Evolutionary conservation across 2,888 invertebrate genomes (phyloP).

Genomic region (Teinopalpus imperialis): DNA sequence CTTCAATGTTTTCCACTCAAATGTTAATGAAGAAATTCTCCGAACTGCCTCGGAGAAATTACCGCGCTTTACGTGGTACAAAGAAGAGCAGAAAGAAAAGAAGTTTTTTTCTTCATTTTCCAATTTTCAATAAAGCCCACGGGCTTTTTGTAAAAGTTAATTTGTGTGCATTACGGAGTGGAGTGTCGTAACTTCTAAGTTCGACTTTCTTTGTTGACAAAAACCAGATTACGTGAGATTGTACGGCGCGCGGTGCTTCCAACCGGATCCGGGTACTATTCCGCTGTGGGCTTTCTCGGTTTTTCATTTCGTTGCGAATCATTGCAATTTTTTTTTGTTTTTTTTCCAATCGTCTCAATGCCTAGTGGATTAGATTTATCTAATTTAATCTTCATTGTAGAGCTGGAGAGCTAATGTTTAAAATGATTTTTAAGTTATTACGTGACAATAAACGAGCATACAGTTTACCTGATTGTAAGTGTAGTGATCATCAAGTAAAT

Average conservation of each 20-base stretch:
- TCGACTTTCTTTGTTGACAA: constrained; percentile 34
- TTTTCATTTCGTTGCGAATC: neutral
- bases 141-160: constrained; percentile 31
- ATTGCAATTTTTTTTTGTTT: too few relatives aligned
- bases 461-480: too few relatives aligned
- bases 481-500: too few relatives aligned
- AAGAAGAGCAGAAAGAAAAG: neutral
- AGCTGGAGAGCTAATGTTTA: too few relatives aligned
- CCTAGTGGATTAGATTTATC: neutral
- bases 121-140: constrained; percentile 11
- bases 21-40: too few relatives aligned
- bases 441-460: too few relatives aligned
- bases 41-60: constrained; percentile 12
- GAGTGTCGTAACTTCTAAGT: constrained; percentile 29
- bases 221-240: constrained; percentile 32
- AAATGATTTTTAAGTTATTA: too few relatives aligned
- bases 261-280: constrained; percentile 13
- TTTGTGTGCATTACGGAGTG: constrained; percentile 31
- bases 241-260: neutral
- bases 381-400: too few relatives aligned
- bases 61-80: too few relatives aligned
- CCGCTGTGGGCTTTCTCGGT: constrained; percentile 3
- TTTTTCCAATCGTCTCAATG: too few relatives aligned
- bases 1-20: too few relatives aligned
- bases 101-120: too few relatives aligned